Evolutionary conservation across 2,888 invertebrate genomes (phyloP).

Genomic region (Myopa tessellatipennis): DNA sequence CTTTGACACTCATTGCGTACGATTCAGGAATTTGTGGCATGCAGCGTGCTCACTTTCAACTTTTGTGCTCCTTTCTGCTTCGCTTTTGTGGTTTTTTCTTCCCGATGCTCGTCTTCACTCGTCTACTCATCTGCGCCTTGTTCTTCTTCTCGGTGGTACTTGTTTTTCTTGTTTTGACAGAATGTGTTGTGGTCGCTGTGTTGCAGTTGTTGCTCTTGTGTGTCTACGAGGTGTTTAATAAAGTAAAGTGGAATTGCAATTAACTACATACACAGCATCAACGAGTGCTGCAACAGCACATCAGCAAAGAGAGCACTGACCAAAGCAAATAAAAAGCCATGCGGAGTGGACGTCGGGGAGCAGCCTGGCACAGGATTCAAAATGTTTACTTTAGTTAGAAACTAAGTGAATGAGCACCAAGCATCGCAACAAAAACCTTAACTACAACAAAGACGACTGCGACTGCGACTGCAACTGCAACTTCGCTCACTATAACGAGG

Average conservation of each 20-base stretch:
- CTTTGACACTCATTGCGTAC: conserved; percentile 25
- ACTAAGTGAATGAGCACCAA: not conserved
- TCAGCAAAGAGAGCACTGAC: conserved; percentile 25
- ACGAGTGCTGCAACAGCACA: conserved; percentile 38
- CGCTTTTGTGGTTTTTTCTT: conserved; percentile 21
- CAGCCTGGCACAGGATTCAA: not conserved
- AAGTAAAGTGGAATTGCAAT: conserved; percentile 52
- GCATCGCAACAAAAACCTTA: not conserved
- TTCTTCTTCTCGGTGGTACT: conserved; percentile 31
- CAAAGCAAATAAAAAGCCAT: not conserved
- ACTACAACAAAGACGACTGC: not conserved
- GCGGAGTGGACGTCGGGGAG: not conserved
- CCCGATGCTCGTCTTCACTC: conserved; percentile 8
- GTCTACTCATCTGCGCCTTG: conserved; percentile 22
- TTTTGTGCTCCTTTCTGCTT: conserved; percentile 10
- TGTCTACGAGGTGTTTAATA: conserved; percentile 51
- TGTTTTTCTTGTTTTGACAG: conserved; percentile 27
- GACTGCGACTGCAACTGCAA: no score
- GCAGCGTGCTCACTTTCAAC: not conserved
- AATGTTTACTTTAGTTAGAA: not conserved
- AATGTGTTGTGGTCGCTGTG: conserved; percentile 19
- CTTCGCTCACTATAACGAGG: no score
- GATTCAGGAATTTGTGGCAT: conserved; percentile 32
- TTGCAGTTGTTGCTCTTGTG: conserved; percentile 42
- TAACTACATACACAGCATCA: conserved; percentile 48